These are phyloP conservation scores for Noctua comes DNA, from an alignment of 2,888 invertebrate genomes.

Conservation along the genomic window DNA sequence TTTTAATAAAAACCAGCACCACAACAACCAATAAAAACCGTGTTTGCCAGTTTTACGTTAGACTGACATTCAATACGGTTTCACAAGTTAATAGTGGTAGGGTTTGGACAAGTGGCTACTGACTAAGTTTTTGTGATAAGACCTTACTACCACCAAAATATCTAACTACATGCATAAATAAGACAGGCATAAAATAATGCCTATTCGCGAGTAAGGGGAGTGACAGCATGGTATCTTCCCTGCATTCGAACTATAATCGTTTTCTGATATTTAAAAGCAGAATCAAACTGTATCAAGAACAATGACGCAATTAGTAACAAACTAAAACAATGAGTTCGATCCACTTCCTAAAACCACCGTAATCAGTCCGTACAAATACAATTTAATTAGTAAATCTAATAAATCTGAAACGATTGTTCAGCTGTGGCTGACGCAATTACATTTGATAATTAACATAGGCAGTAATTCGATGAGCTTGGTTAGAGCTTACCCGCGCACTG, in stretches of 20 bases:
- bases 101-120: no score
- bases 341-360: slow-evolving; percentile 23
- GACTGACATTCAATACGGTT: not conserved
- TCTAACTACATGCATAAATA: not conserved
- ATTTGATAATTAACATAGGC: slow-evolving; percentile 60
- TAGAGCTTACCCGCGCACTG: slow-evolving; percentile 34
- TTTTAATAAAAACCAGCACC: no score
- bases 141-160: no score
- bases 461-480: slow-evolving; percentile 43
- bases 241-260: not conserved
- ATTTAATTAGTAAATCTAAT: slow-evolving; percentile 45
- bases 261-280: not conserved
- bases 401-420: slow-evolving; percentile 43
- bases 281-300: not conserved
- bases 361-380: slow-evolving; percentile 29
- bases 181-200: not conserved
- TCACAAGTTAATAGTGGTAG: no score
- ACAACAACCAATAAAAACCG: no score
- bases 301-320: slow-evolving; percentile 21
- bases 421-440: slow-evolving; percentile 55
- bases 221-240: not conserved
- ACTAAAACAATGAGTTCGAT: not conserved
- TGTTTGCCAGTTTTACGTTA: not conserved
- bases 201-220: not conserved
- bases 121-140: not conserved